Evolutionary conservation across 1,140 invertebrate genomes (phyloP).

Genomic region (Himalopsyche phryganea): DNA sequence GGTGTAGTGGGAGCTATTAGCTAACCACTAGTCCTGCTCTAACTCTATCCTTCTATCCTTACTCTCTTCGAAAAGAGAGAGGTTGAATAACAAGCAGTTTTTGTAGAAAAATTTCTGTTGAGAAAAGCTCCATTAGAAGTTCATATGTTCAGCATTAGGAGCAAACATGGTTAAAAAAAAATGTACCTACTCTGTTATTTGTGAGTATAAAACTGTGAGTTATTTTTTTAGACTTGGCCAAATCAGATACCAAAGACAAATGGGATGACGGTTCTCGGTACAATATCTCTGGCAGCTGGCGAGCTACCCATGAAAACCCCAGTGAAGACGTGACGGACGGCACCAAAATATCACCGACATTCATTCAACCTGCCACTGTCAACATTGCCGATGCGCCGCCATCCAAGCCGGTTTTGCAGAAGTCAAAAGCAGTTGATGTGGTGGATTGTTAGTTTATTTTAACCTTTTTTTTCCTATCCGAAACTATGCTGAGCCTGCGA

Average conservation of each 20-base stretch:
- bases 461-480: neutral
- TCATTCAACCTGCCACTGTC: conserved; percentile 22
- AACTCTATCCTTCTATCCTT: too few relatives aligned
- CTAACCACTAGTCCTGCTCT: too few relatives aligned
- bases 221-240: conserved; percentile 13
- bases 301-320: conserved; percentile 15
- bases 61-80: too few relatives aligned
- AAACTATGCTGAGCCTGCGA: too few relatives aligned
- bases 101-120: too few relatives aligned
- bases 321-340: conserved; percentile 14
- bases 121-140: too few relatives aligned
- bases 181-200: too few relatives aligned
- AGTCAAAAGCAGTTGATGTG: conserved; percentile 27
- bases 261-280: conserved; percentile 17
- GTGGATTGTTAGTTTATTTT: conserved; percentile 23
- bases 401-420: conserved; percentile 26
- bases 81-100: too few relatives aligned
- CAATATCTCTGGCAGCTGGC: conserved; percentile 31
- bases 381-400: conserved; percentile 15
- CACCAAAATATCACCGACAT: neutral
- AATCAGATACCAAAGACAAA: conserved; percentile 25
- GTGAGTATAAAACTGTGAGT: too few relatives aligned
- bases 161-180: too few relatives aligned
- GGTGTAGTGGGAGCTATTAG: too few relatives aligned
- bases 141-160: too few relatives aligned